Evolutionary conservation across 1,140 invertebrate genomes (phyloP).

Genomic region (Ganaspis sp.): DNA sequence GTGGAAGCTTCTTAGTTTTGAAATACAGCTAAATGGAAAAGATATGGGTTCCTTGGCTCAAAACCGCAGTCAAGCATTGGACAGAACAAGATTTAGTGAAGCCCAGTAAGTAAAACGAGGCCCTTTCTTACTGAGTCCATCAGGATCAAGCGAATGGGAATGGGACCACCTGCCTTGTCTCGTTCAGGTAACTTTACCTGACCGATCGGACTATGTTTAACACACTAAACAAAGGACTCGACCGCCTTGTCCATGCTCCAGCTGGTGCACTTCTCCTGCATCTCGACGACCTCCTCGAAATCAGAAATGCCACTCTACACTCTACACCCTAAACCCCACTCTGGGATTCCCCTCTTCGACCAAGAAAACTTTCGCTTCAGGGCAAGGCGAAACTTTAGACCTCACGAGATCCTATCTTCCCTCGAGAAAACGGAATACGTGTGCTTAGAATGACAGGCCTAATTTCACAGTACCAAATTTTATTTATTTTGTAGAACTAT

Average conservation of each 20-base stretch:
- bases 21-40: too few species aligned
- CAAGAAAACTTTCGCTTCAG: background rate
- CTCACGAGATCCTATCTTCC: background rate
- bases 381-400: background rate
- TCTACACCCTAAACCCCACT: background rate
- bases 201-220: background rate
- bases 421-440: background rate
- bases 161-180: conserved; percentile 23
- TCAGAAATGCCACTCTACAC: conserved; percentile 30
- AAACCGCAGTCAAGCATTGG: background rate
- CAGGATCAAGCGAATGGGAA: conserved; percentile 19
- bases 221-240: conserved; percentile 9
- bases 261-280: conserved; percentile 12
- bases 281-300: conserved; percentile 4
- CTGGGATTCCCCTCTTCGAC: background rate
- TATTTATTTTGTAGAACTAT: too few species aligned
- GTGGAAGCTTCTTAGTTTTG: background rate
- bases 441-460: background rate
- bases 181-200: conserved; percentile 22
- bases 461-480: too few species aligned
- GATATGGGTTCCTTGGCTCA: background rate
- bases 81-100: conserved; percentile 21
- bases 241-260: background rate
- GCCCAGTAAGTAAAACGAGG: conserved; percentile 24
- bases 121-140: background rate